Evolutionary conservation across 2,113 vertebrate genomes (phyloP).

Genomic region (Castor canadensis): DNA sequence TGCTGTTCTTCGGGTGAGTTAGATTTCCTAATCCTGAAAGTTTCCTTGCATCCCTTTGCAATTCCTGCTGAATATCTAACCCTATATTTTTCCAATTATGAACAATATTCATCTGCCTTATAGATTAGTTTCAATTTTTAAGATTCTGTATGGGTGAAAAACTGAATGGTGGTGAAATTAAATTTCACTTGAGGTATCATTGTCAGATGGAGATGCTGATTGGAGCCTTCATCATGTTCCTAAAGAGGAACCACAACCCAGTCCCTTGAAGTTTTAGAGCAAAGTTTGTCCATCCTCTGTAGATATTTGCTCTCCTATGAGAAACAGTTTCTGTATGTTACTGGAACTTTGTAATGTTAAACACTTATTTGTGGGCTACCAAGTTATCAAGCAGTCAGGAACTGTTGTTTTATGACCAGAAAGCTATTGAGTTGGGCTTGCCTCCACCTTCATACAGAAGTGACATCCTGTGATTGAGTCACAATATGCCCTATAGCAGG

Average conservation of each 20-base stretch:
- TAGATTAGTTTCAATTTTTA: neutral
- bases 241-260: neutral
- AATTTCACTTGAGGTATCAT: neutral
- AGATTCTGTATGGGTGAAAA: neutral
- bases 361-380: fast-evolving
- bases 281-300: neutral
- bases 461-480: neutral
- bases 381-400: fast-evolving
- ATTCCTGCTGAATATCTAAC: neutral
- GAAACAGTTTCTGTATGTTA: neutral
- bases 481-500: no score
- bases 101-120: neutral
- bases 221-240: neutral
- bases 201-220: no score
- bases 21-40: neutral
- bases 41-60: neutral
- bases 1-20: neutral
- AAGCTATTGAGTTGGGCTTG: neutral
- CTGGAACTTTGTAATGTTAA: no score
- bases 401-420: neutral
- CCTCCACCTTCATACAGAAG: neutral
- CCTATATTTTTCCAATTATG: neutral
- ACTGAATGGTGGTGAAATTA: neutral
- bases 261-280: neutral
- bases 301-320: neutral